Percentiles rank a stretch among this genome's conserved stretches.
Evolutionary conservation across 2,888 invertebrate species (phyloP).

Genomic region (Euclidia mi): DNA sequence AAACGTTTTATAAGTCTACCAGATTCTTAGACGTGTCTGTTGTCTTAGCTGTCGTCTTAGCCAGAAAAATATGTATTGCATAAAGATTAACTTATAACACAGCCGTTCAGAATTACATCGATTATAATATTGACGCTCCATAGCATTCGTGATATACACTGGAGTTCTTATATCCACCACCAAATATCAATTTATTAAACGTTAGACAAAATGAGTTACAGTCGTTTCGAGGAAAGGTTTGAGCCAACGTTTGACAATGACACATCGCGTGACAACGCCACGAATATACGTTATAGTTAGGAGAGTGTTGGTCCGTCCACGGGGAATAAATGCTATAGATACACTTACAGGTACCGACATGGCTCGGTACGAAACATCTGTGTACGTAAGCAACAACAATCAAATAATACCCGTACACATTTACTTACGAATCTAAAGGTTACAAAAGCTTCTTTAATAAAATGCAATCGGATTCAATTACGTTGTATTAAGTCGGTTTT

Average conservation of each 20-base stretch:
- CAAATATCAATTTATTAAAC: conserved; percentile 24
- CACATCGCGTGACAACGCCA: conserved; percentile 51
- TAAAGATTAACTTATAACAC: too few species aligned
- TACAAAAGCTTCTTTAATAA: conserved; percentile 4
- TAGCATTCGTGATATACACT: too few species aligned
- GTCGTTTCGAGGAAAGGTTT: conserved; percentile 38
- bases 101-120: too few species aligned
- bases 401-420: too few species aligned
- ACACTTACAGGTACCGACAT: conserved; percentile 25
- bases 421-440: too few species aligned
- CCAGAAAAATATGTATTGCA: too few species aligned
- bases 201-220: conserved; percentile 25
- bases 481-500: conserved; percentile 15
- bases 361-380: conserved; percentile 13
- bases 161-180: neutral
- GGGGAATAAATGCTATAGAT: conserved; percentile 33
- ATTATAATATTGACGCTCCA: too few species aligned
- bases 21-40: too few species aligned
- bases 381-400: neutral
- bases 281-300: conserved; percentile 51
- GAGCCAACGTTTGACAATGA: conserved; percentile 34
- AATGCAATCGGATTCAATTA: conserved; percentile 17
- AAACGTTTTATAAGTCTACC: too few species aligned
- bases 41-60: too few species aligned
- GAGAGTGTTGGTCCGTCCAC: conserved; percentile 45